Evolutionary conservation across 2,797 vertebrate species (phyloP).

Genomic region (Cuniculus paca): DNA sequence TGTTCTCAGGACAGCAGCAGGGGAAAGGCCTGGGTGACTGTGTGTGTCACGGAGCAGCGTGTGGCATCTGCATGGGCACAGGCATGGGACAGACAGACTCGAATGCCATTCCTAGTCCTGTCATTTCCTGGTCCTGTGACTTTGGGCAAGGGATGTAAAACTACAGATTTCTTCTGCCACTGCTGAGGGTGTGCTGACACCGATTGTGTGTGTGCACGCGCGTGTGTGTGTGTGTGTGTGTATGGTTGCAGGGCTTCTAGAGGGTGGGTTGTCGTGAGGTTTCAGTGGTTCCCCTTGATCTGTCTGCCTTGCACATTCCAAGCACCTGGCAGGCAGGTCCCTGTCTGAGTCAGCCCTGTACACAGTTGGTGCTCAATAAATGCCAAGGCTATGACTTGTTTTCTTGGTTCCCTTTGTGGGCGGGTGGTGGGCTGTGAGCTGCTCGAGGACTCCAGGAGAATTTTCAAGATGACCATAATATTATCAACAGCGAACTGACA

Average conservation of each 20-base stretch:
- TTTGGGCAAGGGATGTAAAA: background rate
- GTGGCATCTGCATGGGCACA: background rate
- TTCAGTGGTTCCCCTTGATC: too few relatives aligned
- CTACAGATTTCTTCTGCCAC: background rate
- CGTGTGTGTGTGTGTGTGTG: background rate
- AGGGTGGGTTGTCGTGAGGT: background rate
- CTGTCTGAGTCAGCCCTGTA: background rate
- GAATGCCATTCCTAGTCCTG: background rate
- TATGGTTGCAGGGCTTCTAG: background rate
- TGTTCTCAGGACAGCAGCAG: background rate
- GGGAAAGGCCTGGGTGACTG: background rate
- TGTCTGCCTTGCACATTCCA: background rate
- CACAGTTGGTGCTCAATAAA: background rate
- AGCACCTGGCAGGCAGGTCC: background rate
- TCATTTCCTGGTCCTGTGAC: background rate
- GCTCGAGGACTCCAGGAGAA: background rate
- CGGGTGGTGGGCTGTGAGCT: background rate
- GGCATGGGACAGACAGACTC: background rate
- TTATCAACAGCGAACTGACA: background rate
- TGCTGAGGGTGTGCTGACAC: background rate
- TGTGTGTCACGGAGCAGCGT: background rate
- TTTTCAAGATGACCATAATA: background rate
- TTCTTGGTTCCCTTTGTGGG: background rate
- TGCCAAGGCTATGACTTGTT: background rate
- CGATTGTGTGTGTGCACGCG: too few relatives aligned